A percentile compares a stretch with the other conserved stretches of the same genome.
Conservation (phyloP, 1,140 invertebrate genomes). For the Drosophila nigrodunni region DNA sequence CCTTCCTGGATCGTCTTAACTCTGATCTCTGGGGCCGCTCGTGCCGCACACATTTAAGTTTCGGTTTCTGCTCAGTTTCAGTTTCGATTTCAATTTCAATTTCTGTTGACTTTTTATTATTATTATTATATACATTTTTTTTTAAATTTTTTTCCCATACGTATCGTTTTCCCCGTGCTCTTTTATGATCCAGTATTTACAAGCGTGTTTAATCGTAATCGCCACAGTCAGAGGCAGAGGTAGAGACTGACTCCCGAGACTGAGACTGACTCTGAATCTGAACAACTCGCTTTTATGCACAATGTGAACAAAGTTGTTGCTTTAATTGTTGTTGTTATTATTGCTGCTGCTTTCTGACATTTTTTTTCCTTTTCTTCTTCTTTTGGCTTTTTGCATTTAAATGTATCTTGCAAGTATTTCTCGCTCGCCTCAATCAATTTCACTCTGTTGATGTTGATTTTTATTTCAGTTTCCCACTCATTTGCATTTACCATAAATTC, state of each 20-base stretch:
- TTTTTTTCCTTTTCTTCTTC: conserved; percentile 7
- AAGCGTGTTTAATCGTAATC: conserved; percentile 80
- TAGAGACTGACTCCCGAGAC: conserved; percentile 15
- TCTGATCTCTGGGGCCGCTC: conserved; percentile 45
- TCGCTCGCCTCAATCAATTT: conserved; percentile 67
- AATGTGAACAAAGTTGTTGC: conserved; percentile 41
- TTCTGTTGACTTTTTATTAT: conserved; percentile 34
- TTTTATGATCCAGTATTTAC: conserved; percentile 71
- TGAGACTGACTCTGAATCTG: too few relatives aligned
- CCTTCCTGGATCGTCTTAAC: conserved; percentile 64
- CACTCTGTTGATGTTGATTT: conserved; percentile 49
- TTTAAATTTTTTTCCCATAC: conserved; percentile 17
- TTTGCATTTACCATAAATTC: conserved; percentile 81
- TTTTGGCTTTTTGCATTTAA: conserved; percentile 36
- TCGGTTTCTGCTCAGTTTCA: conserved; percentile 10
- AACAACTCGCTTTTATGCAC: conserved; percentile 50
- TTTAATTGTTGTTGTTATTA: conserved; percentile 33
- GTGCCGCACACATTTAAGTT: conserved; percentile 12
- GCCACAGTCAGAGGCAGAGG: conserved; percentile 14
- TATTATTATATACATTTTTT: background rate
- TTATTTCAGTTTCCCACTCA: conserved; percentile 66
- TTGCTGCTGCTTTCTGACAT: conserved; percentile 13
- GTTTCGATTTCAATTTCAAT: conserved; percentile 25
- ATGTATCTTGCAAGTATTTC: conserved; percentile 43
- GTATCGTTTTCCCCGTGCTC: conserved; percentile 12